Evolutionary conservation across 1,140 invertebrate genomes (phyloP).

Genomic region (Brachionus sp.): DNA sequence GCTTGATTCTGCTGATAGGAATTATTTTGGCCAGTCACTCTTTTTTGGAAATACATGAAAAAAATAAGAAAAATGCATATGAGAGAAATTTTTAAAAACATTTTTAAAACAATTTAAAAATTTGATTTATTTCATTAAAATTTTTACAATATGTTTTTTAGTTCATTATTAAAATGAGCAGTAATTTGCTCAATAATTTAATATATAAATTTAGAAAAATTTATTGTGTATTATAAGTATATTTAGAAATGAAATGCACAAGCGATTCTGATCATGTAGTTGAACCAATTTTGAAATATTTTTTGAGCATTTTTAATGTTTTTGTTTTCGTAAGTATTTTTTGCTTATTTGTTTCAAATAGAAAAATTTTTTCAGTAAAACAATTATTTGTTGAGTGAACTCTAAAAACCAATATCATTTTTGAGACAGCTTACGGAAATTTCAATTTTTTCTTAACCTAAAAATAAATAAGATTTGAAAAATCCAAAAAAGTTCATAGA

Average conservation of each 20-base stretch:
- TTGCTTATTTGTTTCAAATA: no score
- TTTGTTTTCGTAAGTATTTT: background rate
- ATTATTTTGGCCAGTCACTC: background rate
- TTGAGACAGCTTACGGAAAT: no score
- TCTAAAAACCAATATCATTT: no score
- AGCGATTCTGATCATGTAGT: slow-evolving; percentile 31
- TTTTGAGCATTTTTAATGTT: slow-evolving; percentile 27
- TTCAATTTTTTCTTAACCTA: no score
- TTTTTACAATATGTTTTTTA: background rate
- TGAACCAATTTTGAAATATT: slow-evolving; percentile 41
- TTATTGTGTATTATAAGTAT: no score
- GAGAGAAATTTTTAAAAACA: background rate
- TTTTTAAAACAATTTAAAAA: background rate
- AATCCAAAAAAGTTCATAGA: background rate
- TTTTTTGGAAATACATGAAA: background rate
- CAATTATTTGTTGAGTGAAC: no score
- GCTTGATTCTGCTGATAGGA: background rate
- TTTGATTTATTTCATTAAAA: background rate
- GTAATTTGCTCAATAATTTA: background rate
- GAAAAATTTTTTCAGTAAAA: no score
- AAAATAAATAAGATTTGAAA: no score
- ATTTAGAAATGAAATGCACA: slow-evolving; percentile 12
- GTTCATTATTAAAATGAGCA: background rate
- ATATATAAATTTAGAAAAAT: background rate
- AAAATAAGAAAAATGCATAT: background rate